Conservation (phyloP, 2,888 invertebrate genomes). For the Caenorhabditis zanzibari region DNA sequence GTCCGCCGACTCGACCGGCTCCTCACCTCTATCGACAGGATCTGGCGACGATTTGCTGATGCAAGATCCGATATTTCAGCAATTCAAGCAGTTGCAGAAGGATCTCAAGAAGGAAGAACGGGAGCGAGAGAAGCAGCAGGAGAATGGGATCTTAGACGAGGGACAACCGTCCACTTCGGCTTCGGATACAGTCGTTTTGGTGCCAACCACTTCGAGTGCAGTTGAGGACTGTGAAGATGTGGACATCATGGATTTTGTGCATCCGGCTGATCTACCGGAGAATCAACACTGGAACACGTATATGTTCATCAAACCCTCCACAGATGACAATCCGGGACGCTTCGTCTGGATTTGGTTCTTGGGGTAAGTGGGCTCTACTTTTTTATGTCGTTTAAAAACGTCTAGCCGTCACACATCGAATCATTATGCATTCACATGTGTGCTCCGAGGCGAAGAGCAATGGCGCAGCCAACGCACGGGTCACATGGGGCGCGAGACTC, state of each 20-base stretch:
- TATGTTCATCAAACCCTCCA: not conserved
- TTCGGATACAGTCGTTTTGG: not conserved
- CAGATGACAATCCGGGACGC: conserved; percentile 15
- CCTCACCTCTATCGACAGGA: not conserved
- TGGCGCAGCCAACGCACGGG: conserved; percentile 12
- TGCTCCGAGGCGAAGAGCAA: conserved; percentile 31
- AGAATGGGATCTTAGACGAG: not conserved
- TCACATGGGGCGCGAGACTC: conserved; percentile 29
- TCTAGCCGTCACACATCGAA: conserved; percentile 39
- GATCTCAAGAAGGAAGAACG: not conserved
- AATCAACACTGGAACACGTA: not conserved
- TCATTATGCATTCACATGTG: conserved; percentile 60
- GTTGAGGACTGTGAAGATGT: too few relatives aligned
- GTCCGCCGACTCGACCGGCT: conserved; percentile 19
- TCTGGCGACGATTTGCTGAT: not conserved
- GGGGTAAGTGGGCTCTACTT: conserved; percentile 31
- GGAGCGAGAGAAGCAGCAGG: conserved; percentile 10
- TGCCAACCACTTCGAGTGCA: not conserved
- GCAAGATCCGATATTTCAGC: not conserved
- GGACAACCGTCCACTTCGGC: conserved; percentile 15
- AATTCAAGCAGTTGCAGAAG: conserved; percentile 2
- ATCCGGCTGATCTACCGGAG: not conserved
- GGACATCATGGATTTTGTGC: too few relatives aligned
- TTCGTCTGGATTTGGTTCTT: conserved; percentile 42
- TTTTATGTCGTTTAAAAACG: conserved; percentile 30